phyloP scores from a whole-genome alignment of 2,888 invertebrate genomes.

The Caenorhabditis virilis region DNA sequence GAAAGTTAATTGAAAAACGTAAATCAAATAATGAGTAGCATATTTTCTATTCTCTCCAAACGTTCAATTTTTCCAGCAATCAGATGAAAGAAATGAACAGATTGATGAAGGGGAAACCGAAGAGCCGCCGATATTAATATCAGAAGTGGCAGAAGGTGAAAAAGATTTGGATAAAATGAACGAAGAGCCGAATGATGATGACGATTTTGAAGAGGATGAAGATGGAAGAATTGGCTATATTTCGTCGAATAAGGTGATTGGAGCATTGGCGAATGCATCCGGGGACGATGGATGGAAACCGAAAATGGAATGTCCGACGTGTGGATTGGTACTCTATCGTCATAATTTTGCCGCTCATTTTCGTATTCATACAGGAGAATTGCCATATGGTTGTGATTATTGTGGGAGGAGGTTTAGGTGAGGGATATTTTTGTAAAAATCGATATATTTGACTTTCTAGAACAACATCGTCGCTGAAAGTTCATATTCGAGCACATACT shows the following conservation, averaged over 20 bases:
- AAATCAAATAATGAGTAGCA: too few relatives aligned
- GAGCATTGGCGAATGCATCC: constrained; percentile 18
- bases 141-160: constrained; percentile 2
- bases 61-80: constrained; percentile 4
- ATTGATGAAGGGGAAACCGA: constrained; percentile 5
- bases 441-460: constrained; percentile 34
- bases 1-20: too few relatives aligned
- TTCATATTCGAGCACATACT: constrained; percentile 63
- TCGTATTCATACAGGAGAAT: constrained; percentile 67
- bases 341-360: constrained; percentile 67
- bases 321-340: constrained; percentile 60
- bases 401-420: constrained; percentile 63
- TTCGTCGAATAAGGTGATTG: constrained; percentile 8
- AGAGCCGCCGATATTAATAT: constrained; percentile 3
- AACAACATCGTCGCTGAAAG: constrained; percentile 63
- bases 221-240: constrained; percentile 16
- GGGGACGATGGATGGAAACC: constrained; percentile 52
- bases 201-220: constrained; percentile 21
- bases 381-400: constrained; percentile 60
- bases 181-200: constrained; percentile 6
- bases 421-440: constrained; percentile 6
- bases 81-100: constrained; percentile 3
- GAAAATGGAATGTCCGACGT: constrained; percentile 67
- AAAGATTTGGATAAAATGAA: background rate
- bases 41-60: constrained; percentile 13